Base-by-base conservation (phyloP, 2,113 vertebrate genomes). In the Muscicapa adusta region DNA sequence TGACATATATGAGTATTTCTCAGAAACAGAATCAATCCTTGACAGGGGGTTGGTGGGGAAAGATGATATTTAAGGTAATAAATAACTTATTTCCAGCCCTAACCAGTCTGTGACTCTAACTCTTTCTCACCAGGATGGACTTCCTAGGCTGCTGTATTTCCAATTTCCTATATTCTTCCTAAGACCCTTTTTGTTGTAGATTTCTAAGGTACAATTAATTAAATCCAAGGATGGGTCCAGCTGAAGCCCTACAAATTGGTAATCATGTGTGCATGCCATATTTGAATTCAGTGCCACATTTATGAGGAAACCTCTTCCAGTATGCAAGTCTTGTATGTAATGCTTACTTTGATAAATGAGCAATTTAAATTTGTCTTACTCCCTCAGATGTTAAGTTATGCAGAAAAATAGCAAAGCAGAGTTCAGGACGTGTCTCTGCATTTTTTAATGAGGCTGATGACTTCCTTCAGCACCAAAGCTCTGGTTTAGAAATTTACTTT, bases 361-460 rank as follows among this genome's bases (percentile, higher is more conserved):
- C 40, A 84, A 91, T 90, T 97, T 78, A 73, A 78, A 66, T 92
- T 89, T 88, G 43, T 86, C 77, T 81, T 74, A 34, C 9, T 62
- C 8, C 70, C 22, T 92, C 50, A 88, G 75, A 73, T 96, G 54
- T 76, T 81, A 83, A 87, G 65, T 61, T 92, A 85, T 60, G 85
- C 36, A 88, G 72, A 60, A 91, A 95, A 95, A 90, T 48, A 87
- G 56, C 43, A 94, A 91, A 96, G 26, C 25, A 85, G 42, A 51
- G 91, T 91, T 95, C 74, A 88, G 68, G 42, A 57, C 84, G 60
- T 23, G 13, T 68, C 36, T 92, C 81, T 4, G 28, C 57, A 54
- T 88, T 89, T 77, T 92, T 89, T 70, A 93, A 85, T 76, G 68
- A 88, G 43, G 81, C 54, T 91, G 72, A 87, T 79, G 65, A 48